Evolutionary conservation across 2,888 invertebrate species (phyloP), one percentile per base, ranked within the genome.

Genomic region (Drosophila ezoana): DNA sequence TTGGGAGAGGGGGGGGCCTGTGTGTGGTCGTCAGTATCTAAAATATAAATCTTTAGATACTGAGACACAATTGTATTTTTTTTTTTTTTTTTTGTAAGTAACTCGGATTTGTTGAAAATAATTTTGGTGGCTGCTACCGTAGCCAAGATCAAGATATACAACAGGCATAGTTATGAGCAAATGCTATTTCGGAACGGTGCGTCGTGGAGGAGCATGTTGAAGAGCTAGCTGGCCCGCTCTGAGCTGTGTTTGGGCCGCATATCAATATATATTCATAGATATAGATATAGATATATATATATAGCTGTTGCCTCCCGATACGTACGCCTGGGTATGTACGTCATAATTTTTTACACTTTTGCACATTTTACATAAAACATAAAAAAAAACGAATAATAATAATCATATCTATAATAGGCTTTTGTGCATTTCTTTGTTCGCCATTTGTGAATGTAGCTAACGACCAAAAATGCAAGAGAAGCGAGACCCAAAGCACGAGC

Each of bases 391-490:
- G 1, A n/a, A 23, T 11, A 18, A 41, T 35, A 35, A 35, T 33
- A 33, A 8, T 28, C 28, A 28, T 28, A 28, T 28, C 8, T 23
- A 23, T 23, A 23, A 23, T 6, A 23, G 1, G 11, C 33, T 11
- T 35, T 13, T 35, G 0, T 11, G 1, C 13, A 35, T 13, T 14
- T 16, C 9, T 10, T 14, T 23, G 38, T 28, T 51, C 13, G 48
- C 38, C 9, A 16, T 38, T 53, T 40, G 16, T 49, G 53, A 37
- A 35, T 37, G 37, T 59, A 47, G 56, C 28, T 13, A 20, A 52
- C 49, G 14, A 20, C n/a, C n/a, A n/a, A 56, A 32, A 43, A 81
- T 81, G 82, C 48, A 60, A 32, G n/a, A 48, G 33, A 37, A 77
- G 28, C 40, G 52, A 32, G 65, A 62, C 20, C 16, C 38, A 13